Percentiles rank a stretch among this genome's conserved stretches.
Evolutionary conservation across 2,797 vertebrate genomes (phyloP).

Genomic region (Erethizon dorsatum): DNA sequence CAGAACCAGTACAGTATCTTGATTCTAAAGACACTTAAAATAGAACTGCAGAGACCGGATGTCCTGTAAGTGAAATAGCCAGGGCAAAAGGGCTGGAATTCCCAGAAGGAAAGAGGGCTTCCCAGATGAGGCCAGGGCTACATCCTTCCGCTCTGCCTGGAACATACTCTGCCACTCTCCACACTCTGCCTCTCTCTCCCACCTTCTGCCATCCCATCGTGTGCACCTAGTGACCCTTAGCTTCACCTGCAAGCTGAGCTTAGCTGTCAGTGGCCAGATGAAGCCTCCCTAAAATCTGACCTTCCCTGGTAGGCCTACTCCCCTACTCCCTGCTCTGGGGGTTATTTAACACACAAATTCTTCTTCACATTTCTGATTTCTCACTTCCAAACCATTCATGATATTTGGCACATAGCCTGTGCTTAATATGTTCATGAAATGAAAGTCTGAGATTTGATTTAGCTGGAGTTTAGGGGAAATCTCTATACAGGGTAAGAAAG

Average conservation of each 20-base stretch:
- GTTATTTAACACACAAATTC: neutral
- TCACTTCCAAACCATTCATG: neutral
- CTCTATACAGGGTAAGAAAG: neutral
- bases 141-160: no score
- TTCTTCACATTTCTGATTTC: neutral
- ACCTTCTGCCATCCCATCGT: neutral
- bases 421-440: neutral
- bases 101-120: neutral
- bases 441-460: constrained; percentile 39
- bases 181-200: neutral
- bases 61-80: neutral
- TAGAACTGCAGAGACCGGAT: constrained; percentile 18
- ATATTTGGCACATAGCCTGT: neutral
- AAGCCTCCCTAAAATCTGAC: neutral
- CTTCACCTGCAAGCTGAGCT: neutral
- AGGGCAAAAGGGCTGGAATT: neutral
- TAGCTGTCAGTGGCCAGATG: neutral
- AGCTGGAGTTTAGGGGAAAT: neutral
- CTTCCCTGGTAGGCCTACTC: neutral
- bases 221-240: neutral
- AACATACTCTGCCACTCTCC: neutral
- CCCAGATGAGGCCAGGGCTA: neutral
- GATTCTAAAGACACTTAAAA: constrained; percentile 41
- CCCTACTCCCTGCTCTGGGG: neutral
- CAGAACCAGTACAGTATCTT: constrained; percentile 27